These are phyloP conservation scores for Urechis unicinctus DNA, from an alignment of 2,888 invertebrate genomes.

Conservation along the genomic window DNA sequence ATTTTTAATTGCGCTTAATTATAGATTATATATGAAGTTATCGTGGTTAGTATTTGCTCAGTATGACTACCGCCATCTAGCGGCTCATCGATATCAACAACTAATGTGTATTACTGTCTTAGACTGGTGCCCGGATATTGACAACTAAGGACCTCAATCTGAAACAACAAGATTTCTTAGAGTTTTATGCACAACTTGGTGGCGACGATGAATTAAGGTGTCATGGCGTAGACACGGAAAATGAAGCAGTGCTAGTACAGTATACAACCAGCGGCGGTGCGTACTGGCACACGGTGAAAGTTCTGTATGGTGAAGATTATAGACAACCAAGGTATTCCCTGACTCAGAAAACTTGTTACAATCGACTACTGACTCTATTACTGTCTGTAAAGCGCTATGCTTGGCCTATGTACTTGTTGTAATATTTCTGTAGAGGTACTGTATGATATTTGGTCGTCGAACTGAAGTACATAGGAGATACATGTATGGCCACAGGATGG, in stretches of 20 bases:
- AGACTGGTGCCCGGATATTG: slow-evolving; percentile 43
- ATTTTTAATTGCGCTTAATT: too few relatives aligned
- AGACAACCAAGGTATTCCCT: slow-evolving; percentile 35
- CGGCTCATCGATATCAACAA: too few relatives aligned
- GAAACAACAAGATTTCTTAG: slow-evolving; percentile 35
- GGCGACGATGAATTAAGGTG: slow-evolving; percentile 32
- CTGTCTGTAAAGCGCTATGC: too few relatives aligned
- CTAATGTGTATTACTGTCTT: background rate
- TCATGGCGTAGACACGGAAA: slow-evolving; percentile 34
- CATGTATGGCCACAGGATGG: slow-evolving; percentile 27
- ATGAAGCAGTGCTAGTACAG: slow-evolving; percentile 47
- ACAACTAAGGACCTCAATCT: slow-evolving; percentile 43
- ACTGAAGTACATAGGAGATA: background rate
- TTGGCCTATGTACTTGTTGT: too few relatives aligned
- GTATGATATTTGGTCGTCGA: background rate
- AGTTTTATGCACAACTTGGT: slow-evolving; percentile 45
- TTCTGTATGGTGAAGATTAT: slow-evolving; percentile 30
- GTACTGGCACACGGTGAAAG: slow-evolving; percentile 45
- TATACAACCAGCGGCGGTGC: slow-evolving; percentile 48
- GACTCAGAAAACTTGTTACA: too few relatives aligned
- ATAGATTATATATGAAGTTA: too few relatives aligned
- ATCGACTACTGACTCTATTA: too few relatives aligned
- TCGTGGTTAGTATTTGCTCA: too few relatives aligned
- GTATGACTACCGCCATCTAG: too few relatives aligned
- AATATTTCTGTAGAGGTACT: too few relatives aligned